Evolutionary conservation across 2,888 invertebrate species (phyloP).

Genomic region (Ormyrus pomaceus): DNA sequence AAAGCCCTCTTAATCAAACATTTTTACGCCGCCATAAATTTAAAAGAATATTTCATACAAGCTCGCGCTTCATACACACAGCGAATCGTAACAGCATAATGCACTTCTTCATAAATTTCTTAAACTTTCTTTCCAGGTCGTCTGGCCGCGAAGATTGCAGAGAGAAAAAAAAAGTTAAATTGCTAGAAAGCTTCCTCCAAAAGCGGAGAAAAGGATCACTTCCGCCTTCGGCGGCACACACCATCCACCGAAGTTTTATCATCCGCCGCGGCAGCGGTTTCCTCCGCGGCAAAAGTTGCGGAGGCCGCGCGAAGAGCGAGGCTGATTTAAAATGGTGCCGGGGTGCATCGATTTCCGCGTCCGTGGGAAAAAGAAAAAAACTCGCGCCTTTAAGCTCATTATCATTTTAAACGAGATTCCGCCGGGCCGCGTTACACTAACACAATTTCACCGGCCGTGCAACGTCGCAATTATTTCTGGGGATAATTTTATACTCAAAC

Average conservation of each 20-base stretch:
- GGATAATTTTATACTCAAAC: background rate
- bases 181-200: conserved; percentile 29
- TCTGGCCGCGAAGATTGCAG: background rate
- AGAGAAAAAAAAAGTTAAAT: conserved; percentile 46
- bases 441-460: conserved; percentile 8
- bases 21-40: too few relatives aligned
- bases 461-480: background rate
- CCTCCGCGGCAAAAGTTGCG: conserved; percentile 9
- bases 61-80: too few relatives aligned
- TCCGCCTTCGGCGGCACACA: background rate
- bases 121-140: background rate
- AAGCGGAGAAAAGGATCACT: conserved; percentile 28
- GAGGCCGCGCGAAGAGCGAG: background rate
- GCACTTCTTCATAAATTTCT: conserved; percentile 12
- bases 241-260: conserved; percentile 39
- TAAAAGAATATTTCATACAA: too few relatives aligned
- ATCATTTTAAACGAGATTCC: conserved; percentile 33
- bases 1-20: too few relatives aligned
- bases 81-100: background rate
- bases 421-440: conserved; percentile 20
- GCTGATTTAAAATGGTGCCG: conserved; percentile 28
- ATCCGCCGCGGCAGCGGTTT: conserved; percentile 26
- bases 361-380: background rate
- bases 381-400: conserved; percentile 16
- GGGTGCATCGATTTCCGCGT: conserved; percentile 19